phyloP scores from a whole-genome alignment of 2,113 vertebrate species.

The Silurus asotus region DNA sequence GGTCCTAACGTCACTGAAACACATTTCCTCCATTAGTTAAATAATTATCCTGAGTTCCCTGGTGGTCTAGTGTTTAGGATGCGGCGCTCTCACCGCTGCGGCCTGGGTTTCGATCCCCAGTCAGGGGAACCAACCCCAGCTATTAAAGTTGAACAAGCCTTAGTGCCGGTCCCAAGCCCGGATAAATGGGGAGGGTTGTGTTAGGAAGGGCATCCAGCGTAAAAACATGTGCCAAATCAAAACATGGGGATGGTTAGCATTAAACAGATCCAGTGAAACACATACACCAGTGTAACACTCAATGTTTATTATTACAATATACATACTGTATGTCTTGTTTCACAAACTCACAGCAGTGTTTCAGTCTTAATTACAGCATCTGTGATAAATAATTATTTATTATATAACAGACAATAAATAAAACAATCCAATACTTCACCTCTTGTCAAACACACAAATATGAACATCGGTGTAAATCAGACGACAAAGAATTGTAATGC shows the following conservation, averaged over 20 bases:
- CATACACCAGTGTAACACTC: background rate
- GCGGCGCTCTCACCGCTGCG: too few species aligned
- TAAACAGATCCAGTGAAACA: background rate
- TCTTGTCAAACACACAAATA: background rate
- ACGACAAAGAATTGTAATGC: background rate
- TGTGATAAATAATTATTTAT: background rate
- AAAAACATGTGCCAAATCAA: too few species aligned
- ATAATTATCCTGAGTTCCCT: too few species aligned
- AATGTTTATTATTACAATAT: background rate
- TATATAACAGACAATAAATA: background rate
- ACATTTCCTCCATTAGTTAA: background rate
- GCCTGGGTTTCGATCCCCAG: too few species aligned
- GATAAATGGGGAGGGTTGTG: too few species aligned
- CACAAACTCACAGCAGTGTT: background rate
- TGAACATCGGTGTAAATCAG: background rate
- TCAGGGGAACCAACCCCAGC: too few species aligned
- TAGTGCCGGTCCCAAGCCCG: too few species aligned
- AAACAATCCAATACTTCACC: background rate
- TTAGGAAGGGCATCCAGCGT: too few species aligned
- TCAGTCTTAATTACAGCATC: background rate
- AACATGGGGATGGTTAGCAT: background rate
- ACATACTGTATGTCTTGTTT: background rate
- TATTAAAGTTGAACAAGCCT: too few species aligned
- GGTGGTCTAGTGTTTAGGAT: too few species aligned
- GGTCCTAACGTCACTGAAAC: background rate